phyloP scores from a whole-genome alignment of 2,113 vertebrate species.

The Semnopithecus entellus region DNA sequence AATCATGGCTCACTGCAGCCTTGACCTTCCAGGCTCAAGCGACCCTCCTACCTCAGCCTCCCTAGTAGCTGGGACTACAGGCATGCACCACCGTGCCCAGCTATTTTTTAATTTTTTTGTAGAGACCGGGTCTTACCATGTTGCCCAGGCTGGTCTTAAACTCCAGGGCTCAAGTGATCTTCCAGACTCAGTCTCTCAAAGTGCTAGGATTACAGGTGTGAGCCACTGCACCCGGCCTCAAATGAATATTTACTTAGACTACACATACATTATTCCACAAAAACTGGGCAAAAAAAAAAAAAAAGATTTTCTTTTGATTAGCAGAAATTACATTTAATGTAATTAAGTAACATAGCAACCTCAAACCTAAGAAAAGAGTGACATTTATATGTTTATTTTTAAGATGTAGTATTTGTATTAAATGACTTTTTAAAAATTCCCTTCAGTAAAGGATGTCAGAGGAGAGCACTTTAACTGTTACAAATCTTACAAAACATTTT shows the following conservation, averaged over 20 bases:
- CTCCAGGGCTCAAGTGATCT: too few relatives aligned
- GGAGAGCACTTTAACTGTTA: not conserved
- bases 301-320: slow-evolving; percentile 11
- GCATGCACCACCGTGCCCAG: too few relatives aligned
- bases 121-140: too few relatives aligned
- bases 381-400: not conserved
- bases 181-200: too few relatives aligned
- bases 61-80: too few relatives aligned
- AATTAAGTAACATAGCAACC: slow-evolving; percentile 36
- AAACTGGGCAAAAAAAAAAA: not conserved
- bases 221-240: too few relatives aligned
- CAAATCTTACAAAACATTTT: slow-evolving; percentile 22
- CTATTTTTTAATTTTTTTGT: too few relatives aligned
- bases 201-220: too few relatives aligned
- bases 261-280: not conserved
- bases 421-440: not conserved
- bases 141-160: too few relatives aligned
- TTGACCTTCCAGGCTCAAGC: too few relatives aligned
- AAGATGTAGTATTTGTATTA: not conserved
- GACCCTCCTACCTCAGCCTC: too few relatives aligned
- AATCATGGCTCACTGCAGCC: too few relatives aligned
- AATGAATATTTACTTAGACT: not conserved
- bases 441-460: not conserved
- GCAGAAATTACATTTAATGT: slow-evolving; percentile 34
- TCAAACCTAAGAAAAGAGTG: slow-evolving; percentile 6